Percentiles rank a stretch among this genome's conserved stretches.
These are phyloP conservation scores for Zaprionus capensis DNA, from an alignment of 1,140 invertebrate species.

Conservation along the genomic window DNA sequence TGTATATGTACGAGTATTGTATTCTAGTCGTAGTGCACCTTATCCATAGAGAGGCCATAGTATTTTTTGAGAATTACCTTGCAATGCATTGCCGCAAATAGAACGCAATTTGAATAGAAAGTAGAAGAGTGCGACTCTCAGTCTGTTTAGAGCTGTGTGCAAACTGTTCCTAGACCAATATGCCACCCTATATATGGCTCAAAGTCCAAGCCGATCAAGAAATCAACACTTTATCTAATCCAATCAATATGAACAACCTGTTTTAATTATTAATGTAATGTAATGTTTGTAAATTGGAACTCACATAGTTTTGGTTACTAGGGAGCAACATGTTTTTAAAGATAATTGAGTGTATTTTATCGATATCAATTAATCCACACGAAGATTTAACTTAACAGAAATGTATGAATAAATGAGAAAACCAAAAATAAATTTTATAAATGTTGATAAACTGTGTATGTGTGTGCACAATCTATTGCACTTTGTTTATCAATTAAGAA, in stretches of 20 bases:
- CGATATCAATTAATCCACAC: constrained; percentile 38
- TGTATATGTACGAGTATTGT: constrained; percentile 17
- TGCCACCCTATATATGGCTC: constrained; percentile 44
- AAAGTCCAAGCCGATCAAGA: constrained; percentile 39
- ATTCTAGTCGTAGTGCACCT: constrained; percentile 55
- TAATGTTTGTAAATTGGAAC: constrained; percentile 42
- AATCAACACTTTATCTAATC: constrained; percentile 10
- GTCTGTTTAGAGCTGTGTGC: constrained; percentile 48
- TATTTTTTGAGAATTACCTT: constrained; percentile 68
- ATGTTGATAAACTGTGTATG: constrained; percentile 11
- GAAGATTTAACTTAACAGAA: not conserved
- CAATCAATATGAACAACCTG: not conserved
- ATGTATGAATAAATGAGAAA: constrained; percentile 9
- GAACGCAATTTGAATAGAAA: constrained; percentile 34
- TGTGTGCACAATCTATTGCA: constrained; percentile 26
- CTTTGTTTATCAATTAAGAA: constrained; percentile 47
- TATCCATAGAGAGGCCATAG: constrained; percentile 10
- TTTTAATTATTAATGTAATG: constrained; percentile 12
- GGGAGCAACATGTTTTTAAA: constrained; percentile 56
- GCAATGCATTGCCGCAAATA: constrained; percentile 21
- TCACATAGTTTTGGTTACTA: constrained; percentile 57
- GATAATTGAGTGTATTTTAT: constrained; percentile 38
- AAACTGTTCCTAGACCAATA: constrained; percentile 78
- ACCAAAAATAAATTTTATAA: constrained; percentile 32
- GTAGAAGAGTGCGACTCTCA: constrained; percentile 17